Percentiles rank a stretch among this genome's conserved stretches.
Conservation (phyloP, 2,888 invertebrate species). For the Operophtera brumata region DNA sequence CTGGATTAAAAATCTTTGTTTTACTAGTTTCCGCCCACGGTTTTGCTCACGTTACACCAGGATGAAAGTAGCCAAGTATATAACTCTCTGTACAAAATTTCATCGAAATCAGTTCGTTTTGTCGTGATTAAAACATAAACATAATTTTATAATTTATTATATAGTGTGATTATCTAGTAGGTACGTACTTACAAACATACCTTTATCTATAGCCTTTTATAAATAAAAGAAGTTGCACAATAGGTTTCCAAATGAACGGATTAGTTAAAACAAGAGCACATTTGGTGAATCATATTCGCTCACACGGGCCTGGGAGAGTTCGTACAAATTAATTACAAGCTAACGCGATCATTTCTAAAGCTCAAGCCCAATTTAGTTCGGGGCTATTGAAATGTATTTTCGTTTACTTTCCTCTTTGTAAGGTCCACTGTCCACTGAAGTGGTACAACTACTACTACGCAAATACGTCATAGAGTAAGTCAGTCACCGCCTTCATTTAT, state of each 20-base stretch:
- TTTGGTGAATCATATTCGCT: conserved; percentile 69
- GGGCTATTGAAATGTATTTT: conserved; percentile 78
- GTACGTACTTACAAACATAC: neutral
- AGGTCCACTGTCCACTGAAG: conserved; percentile 5
- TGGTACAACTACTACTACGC: neutral
- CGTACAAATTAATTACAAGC: conserved; percentile 68
- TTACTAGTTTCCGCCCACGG: no score
- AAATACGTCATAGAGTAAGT: no score
- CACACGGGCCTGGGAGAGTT: conserved; percentile 64
- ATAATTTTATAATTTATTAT: no score
- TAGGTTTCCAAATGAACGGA: conserved; percentile 58
- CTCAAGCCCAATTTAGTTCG: conserved; percentile 69
- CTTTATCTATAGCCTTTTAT: neutral
- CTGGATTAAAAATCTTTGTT: no score
- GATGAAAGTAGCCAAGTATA: no score
- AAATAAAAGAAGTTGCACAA: conserved; percentile 41
- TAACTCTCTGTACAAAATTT: no score
- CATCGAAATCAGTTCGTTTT: no score
- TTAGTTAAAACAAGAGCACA: conserved; percentile 60
- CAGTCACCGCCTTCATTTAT: no score
- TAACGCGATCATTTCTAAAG: conserved; percentile 75
- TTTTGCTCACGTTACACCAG: no score
- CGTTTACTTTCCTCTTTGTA: conserved; percentile 65
- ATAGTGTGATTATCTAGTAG: no score
- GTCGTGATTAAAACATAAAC: no score